Conservation (phyloP, 2,888 invertebrate genomes). For the Onchidella celtica region DNA sequence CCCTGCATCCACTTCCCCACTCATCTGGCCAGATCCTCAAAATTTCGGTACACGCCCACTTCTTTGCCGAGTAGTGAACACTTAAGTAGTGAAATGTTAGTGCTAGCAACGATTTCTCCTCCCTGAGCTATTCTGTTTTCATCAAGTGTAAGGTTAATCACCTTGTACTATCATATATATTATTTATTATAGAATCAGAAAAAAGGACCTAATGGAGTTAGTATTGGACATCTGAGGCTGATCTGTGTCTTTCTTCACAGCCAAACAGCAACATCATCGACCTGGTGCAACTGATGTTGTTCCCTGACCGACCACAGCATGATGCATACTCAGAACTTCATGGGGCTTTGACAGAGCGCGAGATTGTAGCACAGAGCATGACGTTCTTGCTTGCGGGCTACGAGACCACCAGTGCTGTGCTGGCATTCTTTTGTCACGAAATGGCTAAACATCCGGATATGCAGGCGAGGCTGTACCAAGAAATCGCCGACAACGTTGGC, state of each 20-base stretch:
- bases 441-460: slow-evolving; percentile 80
- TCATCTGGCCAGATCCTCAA: too few relatives aligned
- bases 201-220: too few relatives aligned
- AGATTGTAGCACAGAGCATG: slow-evolving; percentile 76
- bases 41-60: too few relatives aligned
- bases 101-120: too few relatives aligned
- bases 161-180: too few relatives aligned
- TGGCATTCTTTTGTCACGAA: slow-evolving; percentile 81
- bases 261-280: slow-evolving; percentile 68
- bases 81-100: too few relatives aligned
- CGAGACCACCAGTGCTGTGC: slow-evolving; percentile 82
- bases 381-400: slow-evolving; percentile 82
- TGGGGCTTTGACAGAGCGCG: slow-evolving; percentile 65
- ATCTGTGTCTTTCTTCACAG: slow-evolving; percentile 56
- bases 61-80: too few relatives aligned
- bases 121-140: too few relatives aligned
- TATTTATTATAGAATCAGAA: too few relatives aligned
- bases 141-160: too few relatives aligned
- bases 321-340: slow-evolving; percentile 17
- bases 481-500: slow-evolving; percentile 76
- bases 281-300: slow-evolving; percentile 80
- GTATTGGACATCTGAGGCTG: too few relatives aligned
- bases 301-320: slow-evolving; percentile 62
- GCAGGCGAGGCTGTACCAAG: slow-evolving; percentile 79
- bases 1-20: too few relatives aligned